Evolutionary conservation across 2,797 vertebrate genomes (phyloP), one percentile per base, ranked within the genome.

Genomic region (Gymnothorax reevesii): DNA sequence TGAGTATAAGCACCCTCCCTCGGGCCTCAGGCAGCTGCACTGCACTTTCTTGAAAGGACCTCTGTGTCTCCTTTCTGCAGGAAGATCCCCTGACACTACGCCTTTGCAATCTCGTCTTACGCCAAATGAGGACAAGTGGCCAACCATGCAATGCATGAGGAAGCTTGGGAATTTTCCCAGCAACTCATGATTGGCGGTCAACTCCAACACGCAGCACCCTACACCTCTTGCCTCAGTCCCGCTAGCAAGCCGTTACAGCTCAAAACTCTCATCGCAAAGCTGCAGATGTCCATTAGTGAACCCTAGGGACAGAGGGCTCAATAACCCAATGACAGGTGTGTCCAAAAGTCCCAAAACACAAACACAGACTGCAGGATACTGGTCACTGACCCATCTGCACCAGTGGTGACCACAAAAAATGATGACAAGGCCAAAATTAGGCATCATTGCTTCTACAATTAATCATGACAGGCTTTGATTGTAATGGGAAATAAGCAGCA

Each of bases 11-110:
- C 49, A 7, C 49, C 49, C 42, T 15, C 73, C 75, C 2, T 3
- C 15, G 6, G 25, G 77, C 77, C 77, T 54, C 52, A 7, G 54
- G 77, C 77, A 80, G 77, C 77, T 80, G 77, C 55, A 17, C 52
- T 54, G 49, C 42, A 49, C 73, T 13, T 54, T 55, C 20, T 80
- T 80, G 77, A 80, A 80, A 80, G 52, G 77, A 80, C 77, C 77
- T 22, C 77, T 80, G 77, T 80, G 20, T 80, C 52, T 20, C 17
- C 49, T 13, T 49, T 80, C 17, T 80, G 20, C 77, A 10, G 77
- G 55, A n/a, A 9, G 52, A 17, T n/a, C 77, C 52, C 42, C 0
- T 5, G 77, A 80, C 52, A 7, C 77, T n/a, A n/a, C 22, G 77
- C 52, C 77, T 54, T 77, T 17, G 49, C 77, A 2, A 3, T 55